Evolutionary conservation across 2,888 invertebrate genomes (phyloP).

Genomic region (Chymomyza fuscimana): DNA sequence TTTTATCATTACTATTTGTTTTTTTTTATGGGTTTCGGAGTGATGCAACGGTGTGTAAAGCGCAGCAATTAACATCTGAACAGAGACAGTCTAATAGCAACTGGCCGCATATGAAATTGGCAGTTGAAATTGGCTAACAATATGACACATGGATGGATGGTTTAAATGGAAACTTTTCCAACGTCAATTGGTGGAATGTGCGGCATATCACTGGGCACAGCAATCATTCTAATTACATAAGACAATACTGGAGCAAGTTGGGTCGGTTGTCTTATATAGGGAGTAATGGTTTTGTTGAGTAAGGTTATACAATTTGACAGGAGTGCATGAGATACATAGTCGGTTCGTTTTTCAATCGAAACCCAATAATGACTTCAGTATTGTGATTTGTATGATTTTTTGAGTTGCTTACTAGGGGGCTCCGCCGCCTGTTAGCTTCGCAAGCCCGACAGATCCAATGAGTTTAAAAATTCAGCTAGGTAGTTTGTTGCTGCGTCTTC

Average conservation of each 20-base stretch:
- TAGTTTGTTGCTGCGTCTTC: too few species aligned
- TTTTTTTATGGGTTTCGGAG: constrained; percentile 1
- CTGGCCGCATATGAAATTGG: constrained; percentile 13
- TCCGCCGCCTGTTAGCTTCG: too few species aligned
- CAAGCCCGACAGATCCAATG: too few species aligned
- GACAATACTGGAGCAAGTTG: neutral
- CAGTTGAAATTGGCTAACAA: constrained; percentile 26
- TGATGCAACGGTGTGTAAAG: constrained; percentile 15
- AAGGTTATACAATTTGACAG: too few species aligned
- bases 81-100: neutral
- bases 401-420: too few species aligned
- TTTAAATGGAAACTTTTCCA: neutral
- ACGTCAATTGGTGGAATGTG: neutral
- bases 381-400: too few species aligned
- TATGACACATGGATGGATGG: constrained; percentile 10
- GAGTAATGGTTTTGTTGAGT: neutral
- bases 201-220: neutral
- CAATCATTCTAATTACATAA: neutral
- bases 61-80: constrained; percentile 8
- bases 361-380: too few species aligned
- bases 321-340: too few species aligned
- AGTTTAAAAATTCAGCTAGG: too few species aligned
- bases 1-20: constrained; percentile 25
- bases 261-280: neutral
- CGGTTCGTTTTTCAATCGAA: too few species aligned